These are phyloP conservation scores for Cryptoprocta ferox DNA, from an alignment of 2,797 vertebrate genomes.

Conservation along the genomic window DNA sequence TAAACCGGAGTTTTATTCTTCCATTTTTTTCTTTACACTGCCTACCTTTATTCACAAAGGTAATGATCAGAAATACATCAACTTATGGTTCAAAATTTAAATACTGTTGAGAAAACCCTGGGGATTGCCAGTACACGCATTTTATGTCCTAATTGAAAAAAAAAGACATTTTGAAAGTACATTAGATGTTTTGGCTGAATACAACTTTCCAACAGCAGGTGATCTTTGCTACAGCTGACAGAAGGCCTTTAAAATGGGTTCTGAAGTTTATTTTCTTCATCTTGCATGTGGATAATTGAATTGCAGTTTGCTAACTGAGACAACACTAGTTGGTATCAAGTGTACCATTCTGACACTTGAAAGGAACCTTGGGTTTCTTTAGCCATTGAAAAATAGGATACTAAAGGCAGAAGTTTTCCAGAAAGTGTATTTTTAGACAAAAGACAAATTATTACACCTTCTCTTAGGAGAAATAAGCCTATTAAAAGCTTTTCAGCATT, in stretches of 20 bases:
- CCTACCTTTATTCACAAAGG: neutral
- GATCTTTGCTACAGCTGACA: neutral
- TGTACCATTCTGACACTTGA: conserved; percentile 52
- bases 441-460: neutral
- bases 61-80: neutral
- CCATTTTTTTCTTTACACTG: neutral
- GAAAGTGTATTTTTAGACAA: conserved; percentile 16
- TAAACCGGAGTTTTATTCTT: neutral
- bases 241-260: conserved; percentile 27
- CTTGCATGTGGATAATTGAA: conserved; percentile 5
- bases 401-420: neutral
- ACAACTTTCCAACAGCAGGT: neutral
- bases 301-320: conserved; percentile 52
- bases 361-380: conserved; percentile 43
- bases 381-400: neutral
- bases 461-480: neutral
- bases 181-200: neutral
- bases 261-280: conserved; percentile 52
- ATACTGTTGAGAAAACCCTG: neutral
- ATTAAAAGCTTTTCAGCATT: neutral
- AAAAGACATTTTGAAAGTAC: neutral
- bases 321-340: neutral
- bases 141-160: neutral
- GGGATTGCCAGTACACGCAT: neutral
- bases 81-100: neutral